Evolutionary conservation across 2,113 vertebrate species (phyloP).

Genomic region (Neotoma lepida): DNA sequence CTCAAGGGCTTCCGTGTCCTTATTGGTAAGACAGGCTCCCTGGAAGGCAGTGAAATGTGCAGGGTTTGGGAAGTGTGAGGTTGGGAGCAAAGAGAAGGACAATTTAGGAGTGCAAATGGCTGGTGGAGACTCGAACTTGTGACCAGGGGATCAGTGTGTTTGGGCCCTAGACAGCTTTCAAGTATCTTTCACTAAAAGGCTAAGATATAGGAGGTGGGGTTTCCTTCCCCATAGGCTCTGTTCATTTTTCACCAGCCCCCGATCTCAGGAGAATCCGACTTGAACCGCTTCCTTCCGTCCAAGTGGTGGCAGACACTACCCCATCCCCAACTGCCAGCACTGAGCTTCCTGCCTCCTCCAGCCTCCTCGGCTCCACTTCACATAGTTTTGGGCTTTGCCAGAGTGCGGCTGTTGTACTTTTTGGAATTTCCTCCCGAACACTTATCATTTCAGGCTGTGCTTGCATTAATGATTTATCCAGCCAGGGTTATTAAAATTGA

Average conservation of each 20-base stretch:
- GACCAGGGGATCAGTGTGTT: neutral
- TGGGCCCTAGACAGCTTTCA: neutral
- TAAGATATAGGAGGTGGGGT: neutral
- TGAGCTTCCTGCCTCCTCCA: neutral
- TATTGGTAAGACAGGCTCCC: neutral
- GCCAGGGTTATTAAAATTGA: slow-evolving; percentile 65
- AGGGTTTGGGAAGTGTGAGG: neutral
- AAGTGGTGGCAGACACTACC: slow-evolving; percentile 11
- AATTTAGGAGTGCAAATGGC: neutral
- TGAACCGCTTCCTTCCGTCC: neutral
- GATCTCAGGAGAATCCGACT: neutral
- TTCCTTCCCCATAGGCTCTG: neutral
- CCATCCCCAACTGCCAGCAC: neutral
- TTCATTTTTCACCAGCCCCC: neutral
- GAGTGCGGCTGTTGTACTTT: neutral
- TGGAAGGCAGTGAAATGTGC: neutral
- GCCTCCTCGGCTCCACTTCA: neutral
- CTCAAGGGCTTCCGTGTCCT: neutral
- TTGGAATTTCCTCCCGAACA: slow-evolving; percentile 39
- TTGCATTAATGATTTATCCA: slow-evolving; percentile 52
- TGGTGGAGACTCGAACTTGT: neutral
- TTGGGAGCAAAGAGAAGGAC: neutral
- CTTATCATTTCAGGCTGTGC: slow-evolving; percentile 10
- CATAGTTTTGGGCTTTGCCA: slow-evolving; percentile 26
- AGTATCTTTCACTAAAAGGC: neutral